These are phyloP conservation scores for Zoanthus solanderi DNA, from an alignment of 92 coral and sea anemone species.

Conservation along the genomic window DNA sequence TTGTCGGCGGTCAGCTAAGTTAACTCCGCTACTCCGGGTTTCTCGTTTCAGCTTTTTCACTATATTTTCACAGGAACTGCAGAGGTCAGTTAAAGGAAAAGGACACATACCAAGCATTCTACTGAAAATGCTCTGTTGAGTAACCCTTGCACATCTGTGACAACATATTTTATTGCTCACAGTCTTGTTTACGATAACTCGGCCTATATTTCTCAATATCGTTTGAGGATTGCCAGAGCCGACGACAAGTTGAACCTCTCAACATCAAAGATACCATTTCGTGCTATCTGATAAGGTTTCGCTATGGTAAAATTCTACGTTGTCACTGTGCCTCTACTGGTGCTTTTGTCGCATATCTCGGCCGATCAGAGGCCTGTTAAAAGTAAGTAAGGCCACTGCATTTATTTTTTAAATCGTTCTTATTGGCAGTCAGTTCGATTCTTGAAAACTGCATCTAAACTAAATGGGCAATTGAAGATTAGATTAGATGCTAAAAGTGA, in stretches of 20 bases:
- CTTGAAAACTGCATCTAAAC: not conserved
- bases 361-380: not conserved
- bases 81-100: conserved; percentile 27
- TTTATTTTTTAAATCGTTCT: not conserved
- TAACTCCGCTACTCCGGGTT: conserved; percentile 5
- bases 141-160: not conserved
- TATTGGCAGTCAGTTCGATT: not conserved
- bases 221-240: not conserved
- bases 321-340: conserved; percentile 4
- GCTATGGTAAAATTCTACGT: conserved; percentile 15
- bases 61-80: conserved; percentile 10
- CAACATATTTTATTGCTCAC: not conserved
- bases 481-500: not conserved
- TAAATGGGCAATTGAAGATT: not conserved
- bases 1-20: conserved; percentile 31
- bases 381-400: not conserved
- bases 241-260: conserved; percentile 32
- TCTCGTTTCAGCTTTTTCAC: conserved; percentile 39
- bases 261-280: conserved; percentile 25
- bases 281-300: conserved; percentile 41
- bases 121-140: not conserved
- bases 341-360: not conserved
- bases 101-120: not conserved
- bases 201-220: not conserved
- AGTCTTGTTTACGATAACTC: not conserved